Percentiles rank a stretch among this genome's conserved stretches.
Conservation (phyloP, 2,888 invertebrate genomes). For the Hypomecis punctinalis region DNA sequence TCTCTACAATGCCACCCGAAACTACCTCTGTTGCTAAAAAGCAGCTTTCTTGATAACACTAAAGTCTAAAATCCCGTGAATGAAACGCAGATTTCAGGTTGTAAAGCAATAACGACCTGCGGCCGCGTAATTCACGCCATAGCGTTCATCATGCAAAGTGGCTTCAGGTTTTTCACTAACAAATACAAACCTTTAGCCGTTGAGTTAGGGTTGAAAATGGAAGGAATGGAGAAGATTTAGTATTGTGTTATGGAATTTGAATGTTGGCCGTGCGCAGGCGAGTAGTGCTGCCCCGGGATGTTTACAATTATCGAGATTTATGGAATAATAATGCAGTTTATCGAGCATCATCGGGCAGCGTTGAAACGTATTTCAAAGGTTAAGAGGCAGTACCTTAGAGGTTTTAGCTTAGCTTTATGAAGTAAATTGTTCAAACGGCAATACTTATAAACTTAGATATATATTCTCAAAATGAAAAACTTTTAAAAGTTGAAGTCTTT, state of each 20-base stretch:
- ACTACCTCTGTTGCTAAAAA: not conserved
- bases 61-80: slow-evolving; percentile 40
- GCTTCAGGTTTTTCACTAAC: slow-evolving; percentile 37
- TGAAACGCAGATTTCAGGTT: slow-evolving; percentile 19
- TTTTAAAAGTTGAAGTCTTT: too few relatives aligned
- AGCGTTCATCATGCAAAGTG: slow-evolving; percentile 81
- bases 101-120: slow-evolving; percentile 69
- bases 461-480: too few relatives aligned
- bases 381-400: not conserved
- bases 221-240: slow-evolving; percentile 59
- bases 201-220: slow-evolving; percentile 36
- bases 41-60: slow-evolving; percentile 24
- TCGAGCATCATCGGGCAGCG: slow-evolving; percentile 12
- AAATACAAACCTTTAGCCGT: slow-evolving; percentile 44
- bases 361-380: not conserved
- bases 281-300: slow-evolving; percentile 42
- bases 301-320: slow-evolving; percentile 36
- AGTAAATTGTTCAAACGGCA: too few relatives aligned
- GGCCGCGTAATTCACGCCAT: slow-evolving; percentile 82
- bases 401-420: too few relatives aligned
- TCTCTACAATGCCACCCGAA: slow-evolving; percentile 57
- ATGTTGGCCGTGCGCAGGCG: slow-evolving; percentile 50
- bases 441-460: too few relatives aligned
- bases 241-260: slow-evolving; percentile 75
- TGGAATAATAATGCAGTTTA: slow-evolving; percentile 35